Base-by-base conservation (phyloP, 1,140 invertebrate species). In the Bombus pascuorum region DNA sequence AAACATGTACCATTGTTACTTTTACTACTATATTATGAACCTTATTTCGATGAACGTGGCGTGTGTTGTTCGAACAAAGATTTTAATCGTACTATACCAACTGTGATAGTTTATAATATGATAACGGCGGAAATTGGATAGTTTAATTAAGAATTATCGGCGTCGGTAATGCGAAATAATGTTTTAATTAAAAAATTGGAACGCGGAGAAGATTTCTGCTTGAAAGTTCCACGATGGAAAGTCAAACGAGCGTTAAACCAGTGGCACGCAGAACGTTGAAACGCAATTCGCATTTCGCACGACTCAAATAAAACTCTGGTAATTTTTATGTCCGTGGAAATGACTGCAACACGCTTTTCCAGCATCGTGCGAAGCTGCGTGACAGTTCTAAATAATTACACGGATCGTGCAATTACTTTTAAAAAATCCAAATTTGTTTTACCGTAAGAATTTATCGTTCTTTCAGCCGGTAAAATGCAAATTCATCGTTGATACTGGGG, bases 251-350 rank as follows among this genome's bases (percentile, higher is more conserved):
- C 37, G n/a, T 59, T 1, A 12, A 25, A 62, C 3, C 28, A 44
- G 57, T n/a, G 37, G 13, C 32, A 32, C 32, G 57, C 37, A 2
- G n/a, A 74, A 25, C 25, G 18, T 65, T 42, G 15, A 39, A 78
- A 42, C 8, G 47, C 22, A 42, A n/a, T 59, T 70, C 34, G 18
- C n/a, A 25, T 68, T 77, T 42, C 65, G 13, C 34, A 5, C 22
- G 44, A 37, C 12, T 70, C 44, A 13, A 32, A 53, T 22, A 53
- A n/a, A 83, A 42, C n/a, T 57, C 4, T 6, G n/a, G n/a, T 68
- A 42, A 57, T 83, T 78, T 83, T 83, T 57, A 34, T 39, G n/a
- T 6, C 44, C 10, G 18, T 59, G 59, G 25, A 70, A 80, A 70
- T 12, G n/a, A 6, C 73, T 10, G 28, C 22, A 9, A 65, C 59